Evolutionary conservation across 1,140 invertebrate genomes (phyloP), one percentile per base, ranked within the genome.

Genomic region (Bombus terrestris): DNA sequence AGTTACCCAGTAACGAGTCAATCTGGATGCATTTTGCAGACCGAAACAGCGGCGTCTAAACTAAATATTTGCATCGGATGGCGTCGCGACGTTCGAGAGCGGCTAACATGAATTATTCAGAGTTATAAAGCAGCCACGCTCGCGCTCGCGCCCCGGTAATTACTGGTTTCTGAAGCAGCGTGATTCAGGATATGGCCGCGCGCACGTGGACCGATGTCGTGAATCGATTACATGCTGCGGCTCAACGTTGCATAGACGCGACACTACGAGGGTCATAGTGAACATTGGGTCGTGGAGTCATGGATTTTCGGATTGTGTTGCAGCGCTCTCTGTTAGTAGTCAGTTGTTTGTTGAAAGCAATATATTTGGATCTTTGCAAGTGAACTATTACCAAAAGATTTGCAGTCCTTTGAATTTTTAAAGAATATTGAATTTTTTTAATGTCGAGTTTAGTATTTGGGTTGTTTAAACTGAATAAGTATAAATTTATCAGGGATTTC

Each of bases 71-170:
- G 85, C 73, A 82, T 81, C 57, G 80, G 25, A 59, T 25, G 57
- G 43, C 39, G 57, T 37, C 73, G 39, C 73, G 37, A 66, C 75
- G 75, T 87, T 79, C 86, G 82, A 78, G 37, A 73, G 37, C 72
- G 80, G 53, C 12, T 53, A 32, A 28, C 80, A 86, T 86, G 85
- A 86, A 86, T 86, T 82, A 86, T 86, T 86, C 85, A 86, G 85
- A 80, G 71, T 86, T 71, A 86, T 86, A 86, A 86, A 86, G 78
- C 74, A 43, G 66, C 41, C 73, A 35, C n/a, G 43, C 84, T 53
- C 47, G 28, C 28, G 59, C 59, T 81, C 83, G 83, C 79, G 77
- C 64, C 13, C 39, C 39, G 32, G 85, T 86, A 86, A 86, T 86
- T 86, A 62, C 72, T n/a, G 59, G 71, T 81, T 86, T 82, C 85